Evolutionary conservation across 2,113 vertebrate genomes (phyloP).

Genomic region (Mola mola): DNA sequence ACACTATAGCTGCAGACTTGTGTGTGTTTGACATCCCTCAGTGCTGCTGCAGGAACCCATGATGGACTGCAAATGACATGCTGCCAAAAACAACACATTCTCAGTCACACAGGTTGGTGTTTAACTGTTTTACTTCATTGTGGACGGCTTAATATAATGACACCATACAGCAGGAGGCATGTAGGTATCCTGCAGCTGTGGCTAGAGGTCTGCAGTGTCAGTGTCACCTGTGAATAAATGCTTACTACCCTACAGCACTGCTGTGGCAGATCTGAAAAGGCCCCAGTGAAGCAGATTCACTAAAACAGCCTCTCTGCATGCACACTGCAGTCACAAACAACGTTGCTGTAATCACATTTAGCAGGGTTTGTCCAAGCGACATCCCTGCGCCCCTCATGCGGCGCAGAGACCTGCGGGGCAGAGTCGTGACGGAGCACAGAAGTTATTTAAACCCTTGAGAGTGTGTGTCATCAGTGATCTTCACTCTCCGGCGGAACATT

Average conservation of each 20-base stretch:
- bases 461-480: constrained; percentile 69
- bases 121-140: neutral
- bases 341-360: constrained; percentile 40
- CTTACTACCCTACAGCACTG: constrained; percentile 2
- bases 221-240: constrained; percentile 25
- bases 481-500: neutral
- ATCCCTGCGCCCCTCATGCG: constrained; percentile 42
- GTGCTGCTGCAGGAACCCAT: too few species aligned
- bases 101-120: neutral
- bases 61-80: constrained; percentile 1
- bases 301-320: constrained; percentile 59
- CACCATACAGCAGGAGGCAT: constrained; percentile 6
- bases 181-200: constrained; percentile 1
- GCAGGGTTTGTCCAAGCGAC: constrained; percentile 58
- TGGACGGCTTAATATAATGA: constrained; percentile 5
- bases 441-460: too few species aligned
- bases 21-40: constrained; percentile 11
- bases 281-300: constrained; percentile 36
- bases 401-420: constrained; percentile 41
- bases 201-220: constrained; percentile 36
- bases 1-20: neutral
- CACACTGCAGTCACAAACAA: constrained; percentile 46
- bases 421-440: constrained; percentile 38
- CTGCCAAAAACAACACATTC: constrained; percentile 2
- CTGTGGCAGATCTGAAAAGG: constrained; percentile 40